phyloP scores from a whole-genome alignment of 2,113 vertebrate genomes.

The Larimichthys polyactis region DNA sequence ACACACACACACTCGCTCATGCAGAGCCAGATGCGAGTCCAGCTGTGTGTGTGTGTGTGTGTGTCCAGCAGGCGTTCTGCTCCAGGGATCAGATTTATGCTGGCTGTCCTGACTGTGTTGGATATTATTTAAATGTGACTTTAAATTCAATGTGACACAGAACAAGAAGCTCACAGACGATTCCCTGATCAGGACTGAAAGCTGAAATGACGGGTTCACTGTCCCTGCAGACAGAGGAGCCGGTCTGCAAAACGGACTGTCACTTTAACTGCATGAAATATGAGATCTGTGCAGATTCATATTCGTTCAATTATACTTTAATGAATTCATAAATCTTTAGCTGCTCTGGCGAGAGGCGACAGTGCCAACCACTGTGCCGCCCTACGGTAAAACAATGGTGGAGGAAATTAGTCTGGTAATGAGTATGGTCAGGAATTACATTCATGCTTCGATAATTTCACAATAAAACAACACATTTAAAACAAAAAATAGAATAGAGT shows the following conservation, averaged over 20 bases:
- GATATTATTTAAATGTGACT: not conserved
- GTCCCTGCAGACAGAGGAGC: not conserved
- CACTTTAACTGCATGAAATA: not conserved
- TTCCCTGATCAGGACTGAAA: constrained; percentile 11
- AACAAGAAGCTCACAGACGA: not conserved
- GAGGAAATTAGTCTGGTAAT: not conserved
- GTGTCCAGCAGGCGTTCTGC: constrained; percentile 3
- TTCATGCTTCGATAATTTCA: not conserved
- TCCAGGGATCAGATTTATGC: not conserved
- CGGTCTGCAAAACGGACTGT: not conserved
- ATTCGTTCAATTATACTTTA: too few relatives aligned
- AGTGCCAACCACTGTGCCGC: too few relatives aligned
- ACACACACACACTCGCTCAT: constrained; percentile 9
- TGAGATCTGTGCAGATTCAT: not conserved
- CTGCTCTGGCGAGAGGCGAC: not conserved
- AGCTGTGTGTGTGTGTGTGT: constrained; percentile 9
- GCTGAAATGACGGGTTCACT: not conserved
- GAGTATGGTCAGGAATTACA: not conserved
- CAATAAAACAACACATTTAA: too few relatives aligned
- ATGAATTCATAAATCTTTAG: not conserved
- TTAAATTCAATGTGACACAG: constrained; percentile 7
- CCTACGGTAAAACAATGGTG: not conserved
- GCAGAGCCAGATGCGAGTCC: constrained; percentile 34
- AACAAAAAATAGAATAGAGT: too few relatives aligned
- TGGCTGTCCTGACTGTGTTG: not conserved